Evolutionary conservation across 2,888 invertebrate genomes (phyloP).

Genomic region (Aproaerema taeniolella): DNA sequence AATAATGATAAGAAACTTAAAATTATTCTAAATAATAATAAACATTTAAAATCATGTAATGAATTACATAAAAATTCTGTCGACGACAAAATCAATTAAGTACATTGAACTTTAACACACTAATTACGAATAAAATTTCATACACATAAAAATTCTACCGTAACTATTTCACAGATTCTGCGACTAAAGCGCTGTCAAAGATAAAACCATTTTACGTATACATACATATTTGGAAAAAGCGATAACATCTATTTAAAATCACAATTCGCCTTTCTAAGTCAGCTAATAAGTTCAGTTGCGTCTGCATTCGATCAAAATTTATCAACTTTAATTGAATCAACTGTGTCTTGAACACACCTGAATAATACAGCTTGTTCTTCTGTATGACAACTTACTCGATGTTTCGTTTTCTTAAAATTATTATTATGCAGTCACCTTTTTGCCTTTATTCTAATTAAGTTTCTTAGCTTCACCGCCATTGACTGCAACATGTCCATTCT

Average conservation of each 20-base stretch:
- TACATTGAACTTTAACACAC: background rate
- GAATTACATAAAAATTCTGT: conserved; percentile 6
- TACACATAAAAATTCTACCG: background rate
- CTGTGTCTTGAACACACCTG: too few relatives aligned
- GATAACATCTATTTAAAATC: background rate
- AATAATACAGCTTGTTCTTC: too few relatives aligned
- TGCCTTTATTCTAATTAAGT: too few relatives aligned
- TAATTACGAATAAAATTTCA: conserved; percentile 1
- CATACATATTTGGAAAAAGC: background rate
- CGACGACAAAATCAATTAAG: background rate
- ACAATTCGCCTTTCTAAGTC: conserved; percentile 5
- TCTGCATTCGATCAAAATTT: background rate
- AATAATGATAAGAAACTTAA: conserved; percentile 5
- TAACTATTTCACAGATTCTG: background rate
- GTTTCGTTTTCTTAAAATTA: background rate
- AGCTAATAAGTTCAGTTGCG: conserved; percentile 2
- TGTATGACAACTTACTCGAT: too few relatives aligned
- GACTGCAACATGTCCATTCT: conserved; percentile 23
- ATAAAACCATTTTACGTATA: background rate
- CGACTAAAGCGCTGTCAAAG: too few relatives aligned
- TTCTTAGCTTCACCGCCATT: too few relatives aligned
- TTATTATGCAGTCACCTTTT: background rate
- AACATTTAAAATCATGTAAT: background rate
- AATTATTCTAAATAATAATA: background rate
- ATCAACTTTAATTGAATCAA: conserved; percentile 6